Evolutionary conservation across 2,888 invertebrate species (phyloP).

Genomic region (Ashinkailepas kermadecensis): DNA sequence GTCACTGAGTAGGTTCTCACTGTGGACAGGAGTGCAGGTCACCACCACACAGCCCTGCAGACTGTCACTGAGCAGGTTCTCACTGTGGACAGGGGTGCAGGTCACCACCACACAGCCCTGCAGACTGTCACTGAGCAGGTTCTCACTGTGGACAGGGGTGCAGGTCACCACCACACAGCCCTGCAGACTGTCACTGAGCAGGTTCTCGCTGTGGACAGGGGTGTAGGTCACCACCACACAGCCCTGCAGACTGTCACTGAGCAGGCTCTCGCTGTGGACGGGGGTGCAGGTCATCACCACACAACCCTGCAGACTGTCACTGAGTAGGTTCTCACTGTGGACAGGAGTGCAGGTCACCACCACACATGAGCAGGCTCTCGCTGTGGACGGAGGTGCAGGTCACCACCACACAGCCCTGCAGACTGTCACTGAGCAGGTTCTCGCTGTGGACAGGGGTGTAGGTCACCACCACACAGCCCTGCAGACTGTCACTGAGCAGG

Average conservation of each 20-base stretch:
- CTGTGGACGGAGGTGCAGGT: too few relatives aligned
- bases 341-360: too few relatives aligned
- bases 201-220: too few relatives aligned
- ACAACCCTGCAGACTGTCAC: neutral
- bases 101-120: conserved; percentile 95
- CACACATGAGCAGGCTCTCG: neutral
- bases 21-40: conserved; percentile 45
- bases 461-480: too few relatives aligned
- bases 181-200: neutral
- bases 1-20: conserved; percentile 83
- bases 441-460: too few relatives aligned
- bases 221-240: neutral
- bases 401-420: neutral
- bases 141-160: conserved; percentile 51
- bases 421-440: neutral
- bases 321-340: neutral
- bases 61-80: conserved; percentile 85
- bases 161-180: neutral
- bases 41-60: conserved; percentile 96
- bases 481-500: too few relatives aligned
- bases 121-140: conserved; percentile 85
- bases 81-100: conserved; percentile 43
- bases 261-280: too few relatives aligned
- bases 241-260: neutral
- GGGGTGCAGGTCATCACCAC: neutral